Base-by-base conservation (phyloP, 2,888 invertebrate species). In the Cataglyphis cursor region DNA sequence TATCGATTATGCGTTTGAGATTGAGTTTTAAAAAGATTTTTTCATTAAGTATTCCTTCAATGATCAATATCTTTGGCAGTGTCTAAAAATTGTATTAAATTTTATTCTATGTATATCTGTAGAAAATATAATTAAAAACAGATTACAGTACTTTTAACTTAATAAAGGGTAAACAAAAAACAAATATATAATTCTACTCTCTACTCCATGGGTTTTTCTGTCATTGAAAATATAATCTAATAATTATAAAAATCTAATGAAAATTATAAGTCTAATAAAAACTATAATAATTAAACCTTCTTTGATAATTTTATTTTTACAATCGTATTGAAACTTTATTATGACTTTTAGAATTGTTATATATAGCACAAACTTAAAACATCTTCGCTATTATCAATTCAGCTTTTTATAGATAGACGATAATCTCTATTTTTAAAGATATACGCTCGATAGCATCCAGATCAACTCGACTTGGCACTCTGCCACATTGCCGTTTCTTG, bases 381-480 rank as follows among this genome's bases (percentile, higher is more conserved):
- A 51, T 51, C 24, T 41, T 48, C 8, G 62, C 35, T 65, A 76
- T 66, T 57, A 66, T 41, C 65, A 38, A 28, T 66, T 4, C 31
- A 35, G 5, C 38, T 76, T n/a, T 41, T 66, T 51, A 54, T 57
- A 76, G 66, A 66, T 76, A 76, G 57, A 76, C 41, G 28, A n/a
- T 38, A 38, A 21, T 76, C n/a, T 65, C 66, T 76, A 76, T 66
- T 57, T 66, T 76, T 54, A 66, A 66, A 76, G 38, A 35, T 62
- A 61, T 15, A 24, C 76, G 24, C 66, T 57, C 28, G 38, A 15
- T 21, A 44, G 24, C 54, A 28, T 54, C 51, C 64, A 38, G 31
- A 31, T 38, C 28, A n/a, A 76, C 54, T 54, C 41, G 76, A 10
- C 15, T 41, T 66, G 76, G 54, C 76, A 21, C 24, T 21, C 15